Conservation (phyloP, 1,140 invertebrate species). For the Caenorhabditis tropicalis region DNA sequence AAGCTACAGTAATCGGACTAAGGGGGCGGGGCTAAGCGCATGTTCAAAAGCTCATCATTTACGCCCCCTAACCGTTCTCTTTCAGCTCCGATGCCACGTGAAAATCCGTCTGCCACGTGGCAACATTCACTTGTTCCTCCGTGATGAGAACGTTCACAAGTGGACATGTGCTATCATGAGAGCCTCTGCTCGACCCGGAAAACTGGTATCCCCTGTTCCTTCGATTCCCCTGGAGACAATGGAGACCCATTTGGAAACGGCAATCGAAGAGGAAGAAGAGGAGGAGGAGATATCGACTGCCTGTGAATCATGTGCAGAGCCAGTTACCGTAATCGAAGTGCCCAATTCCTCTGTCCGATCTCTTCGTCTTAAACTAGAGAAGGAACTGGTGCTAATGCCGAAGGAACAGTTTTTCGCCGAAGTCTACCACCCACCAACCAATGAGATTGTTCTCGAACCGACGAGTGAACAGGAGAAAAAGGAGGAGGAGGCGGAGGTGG, state of each 20-base stretch:
- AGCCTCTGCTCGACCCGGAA: neutral
- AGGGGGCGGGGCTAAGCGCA: no score
- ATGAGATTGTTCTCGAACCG: neutral
- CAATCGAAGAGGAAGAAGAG: neutral
- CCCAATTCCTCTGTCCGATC: neutral
- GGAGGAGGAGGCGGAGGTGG: neutral
- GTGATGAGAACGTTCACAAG: neutral
- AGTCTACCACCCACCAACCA: neutral
- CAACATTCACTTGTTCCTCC: neutral
- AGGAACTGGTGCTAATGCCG: neutral
- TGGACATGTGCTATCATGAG: conserved; percentile 31
- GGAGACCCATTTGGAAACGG: neutral
- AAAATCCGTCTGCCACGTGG: conserved; percentile 13
- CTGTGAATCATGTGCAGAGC: neutral
- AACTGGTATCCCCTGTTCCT: neutral
- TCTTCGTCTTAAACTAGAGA: neutral
- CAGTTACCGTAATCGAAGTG: neutral
- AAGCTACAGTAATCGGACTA: neutral
- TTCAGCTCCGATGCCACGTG: neutral
- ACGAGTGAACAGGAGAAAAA: neutral
- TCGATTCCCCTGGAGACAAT: neutral
- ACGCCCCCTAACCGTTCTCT: neutral
- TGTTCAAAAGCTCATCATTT: no score
- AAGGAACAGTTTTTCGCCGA: neutral
- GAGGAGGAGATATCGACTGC: neutral